Evolutionary conservation across 1,140 invertebrate genomes (phyloP).

Genomic region (Pararge aegeria): DNA sequence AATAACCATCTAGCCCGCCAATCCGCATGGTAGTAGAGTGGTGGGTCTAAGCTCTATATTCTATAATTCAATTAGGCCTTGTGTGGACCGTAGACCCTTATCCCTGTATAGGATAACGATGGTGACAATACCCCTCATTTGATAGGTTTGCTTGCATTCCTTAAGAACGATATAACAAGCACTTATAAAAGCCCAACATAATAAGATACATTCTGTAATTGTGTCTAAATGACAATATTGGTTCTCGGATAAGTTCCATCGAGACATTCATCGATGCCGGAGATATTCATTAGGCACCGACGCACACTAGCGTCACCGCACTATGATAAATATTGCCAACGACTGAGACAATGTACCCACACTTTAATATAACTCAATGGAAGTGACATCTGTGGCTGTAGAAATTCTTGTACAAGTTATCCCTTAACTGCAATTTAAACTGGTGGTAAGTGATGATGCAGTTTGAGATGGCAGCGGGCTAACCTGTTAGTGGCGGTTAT

Average conservation of each 20-base stretch:
- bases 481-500: too few relatives aligned
- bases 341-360: constrained; percentile 35
- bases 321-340: constrained; percentile 39
- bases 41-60: too few relatives aligned
- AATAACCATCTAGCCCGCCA: too few relatives aligned
- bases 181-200: constrained; percentile 24
- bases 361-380: constrained; percentile 6
- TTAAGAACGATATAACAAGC: not conserved
- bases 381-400: too few relatives aligned
- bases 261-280: constrained; percentile 51
- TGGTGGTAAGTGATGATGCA: too few relatives aligned
- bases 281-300: constrained; percentile 64
- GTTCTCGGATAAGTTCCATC: constrained; percentile 45
- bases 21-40: too few relatives aligned
- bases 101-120: too few relatives aligned
- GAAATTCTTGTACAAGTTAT: too few relatives aligned
- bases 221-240: constrained; percentile 65
- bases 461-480: too few relatives aligned
- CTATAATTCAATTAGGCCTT: too few relatives aligned
- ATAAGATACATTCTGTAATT: constrained; percentile 55
- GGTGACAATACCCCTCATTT: not conserved
- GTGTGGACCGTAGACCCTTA: too few relatives aligned
- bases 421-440: too few relatives aligned
- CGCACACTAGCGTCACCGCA: constrained; percentile 36
- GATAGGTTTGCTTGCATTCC: not conserved